These are phyloP conservation scores for Trichomycterus rosablanca DNA, from an alignment of 2,113 vertebrate genomes.

Conservation along the genomic window DNA sequence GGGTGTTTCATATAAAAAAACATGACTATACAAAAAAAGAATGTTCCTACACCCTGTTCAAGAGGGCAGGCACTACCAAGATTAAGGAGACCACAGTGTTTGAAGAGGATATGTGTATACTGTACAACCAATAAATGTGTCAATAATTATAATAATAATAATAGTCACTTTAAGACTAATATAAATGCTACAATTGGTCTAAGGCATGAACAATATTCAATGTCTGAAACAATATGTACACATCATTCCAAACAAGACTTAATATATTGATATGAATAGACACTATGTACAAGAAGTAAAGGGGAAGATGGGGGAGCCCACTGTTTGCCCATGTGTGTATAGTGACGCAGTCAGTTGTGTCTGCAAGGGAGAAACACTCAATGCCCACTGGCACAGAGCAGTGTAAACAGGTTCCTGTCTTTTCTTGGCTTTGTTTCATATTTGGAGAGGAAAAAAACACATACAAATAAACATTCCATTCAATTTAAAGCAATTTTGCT, in stretches of 20 bases:
- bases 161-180: constrained; percentile 63
- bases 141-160: constrained; percentile 70
- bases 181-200: constrained; percentile 98
- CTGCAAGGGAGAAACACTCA: constrained; percentile 77
- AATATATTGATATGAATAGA: constrained; percentile 99
- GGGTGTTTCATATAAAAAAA: constrained; percentile 90
- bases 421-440: constrained; percentile 99
- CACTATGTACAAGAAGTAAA: constrained; percentile 99
- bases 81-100: constrained; percentile 99
- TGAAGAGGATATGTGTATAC: constrained; percentile 96
- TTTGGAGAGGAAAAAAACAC: constrained; percentile 78
- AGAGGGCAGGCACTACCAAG: constrained; percentile 99
- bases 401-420: constrained; percentile 93
- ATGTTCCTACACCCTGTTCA: constrained; percentile 96
- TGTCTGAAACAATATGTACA: constrained; percentile 99
- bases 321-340: constrained; percentile 79
- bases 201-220: constrained; percentile 98
- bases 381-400: constrained; percentile 87
- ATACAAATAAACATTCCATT: constrained; percentile 90
- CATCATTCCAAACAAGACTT: constrained; percentile 99
- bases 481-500: constrained; percentile 97
- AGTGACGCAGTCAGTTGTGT: constrained; percentile 93
- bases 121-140: constrained; percentile 92
- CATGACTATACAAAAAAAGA: constrained; percentile 42
- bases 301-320: constrained; percentile 59